These are phyloP conservation scores for Ips typographus DNA, from an alignment of 1,140 invertebrate genomes.

Conservation along the genomic window DNA sequence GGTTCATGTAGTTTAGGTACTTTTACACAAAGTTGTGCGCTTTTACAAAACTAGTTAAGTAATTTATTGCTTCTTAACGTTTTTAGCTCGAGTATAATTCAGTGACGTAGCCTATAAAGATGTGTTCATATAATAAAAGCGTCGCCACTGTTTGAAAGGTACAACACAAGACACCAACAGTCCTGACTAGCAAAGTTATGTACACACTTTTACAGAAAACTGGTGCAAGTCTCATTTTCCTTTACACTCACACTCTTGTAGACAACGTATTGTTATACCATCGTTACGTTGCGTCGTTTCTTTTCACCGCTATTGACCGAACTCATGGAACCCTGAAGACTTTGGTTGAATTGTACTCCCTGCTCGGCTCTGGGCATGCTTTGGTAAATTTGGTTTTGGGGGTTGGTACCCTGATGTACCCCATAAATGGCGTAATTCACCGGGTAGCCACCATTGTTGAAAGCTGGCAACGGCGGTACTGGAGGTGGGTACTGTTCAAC, in stretches of 20 bases:
- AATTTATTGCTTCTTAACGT: not conserved
- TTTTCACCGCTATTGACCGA: constrained; percentile 60
- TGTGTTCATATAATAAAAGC: not conserved
- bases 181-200: constrained; percentile 27
- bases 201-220: constrained; percentile 38
- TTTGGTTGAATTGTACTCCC: constrained; percentile 55
- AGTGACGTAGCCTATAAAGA: not conserved
- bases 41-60: constrained; percentile 1
- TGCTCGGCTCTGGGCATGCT: constrained; percentile 51
- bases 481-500: constrained; percentile 49
- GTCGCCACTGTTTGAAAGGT: not conserved
- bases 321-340: constrained; percentile 57
- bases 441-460: constrained; percentile 47
- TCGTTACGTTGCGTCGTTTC: constrained; percentile 59
- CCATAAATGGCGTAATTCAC: constrained; percentile 52
- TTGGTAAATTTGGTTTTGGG: constrained; percentile 49
- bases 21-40: not conserved
- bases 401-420: constrained; percentile 47
- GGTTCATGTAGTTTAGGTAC: not conserved
- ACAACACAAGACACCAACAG: constrained; percentile 2
- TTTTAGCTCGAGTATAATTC: not conserved
- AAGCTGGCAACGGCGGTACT: constrained; percentile 51
- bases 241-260: constrained; percentile 41
- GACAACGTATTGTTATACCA: constrained; percentile 56
- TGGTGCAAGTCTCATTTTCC: constrained; percentile 41